Evolutionary conservation across 1,140 invertebrate species (phyloP).

Genomic region (Bombyx mandarina): DNA sequence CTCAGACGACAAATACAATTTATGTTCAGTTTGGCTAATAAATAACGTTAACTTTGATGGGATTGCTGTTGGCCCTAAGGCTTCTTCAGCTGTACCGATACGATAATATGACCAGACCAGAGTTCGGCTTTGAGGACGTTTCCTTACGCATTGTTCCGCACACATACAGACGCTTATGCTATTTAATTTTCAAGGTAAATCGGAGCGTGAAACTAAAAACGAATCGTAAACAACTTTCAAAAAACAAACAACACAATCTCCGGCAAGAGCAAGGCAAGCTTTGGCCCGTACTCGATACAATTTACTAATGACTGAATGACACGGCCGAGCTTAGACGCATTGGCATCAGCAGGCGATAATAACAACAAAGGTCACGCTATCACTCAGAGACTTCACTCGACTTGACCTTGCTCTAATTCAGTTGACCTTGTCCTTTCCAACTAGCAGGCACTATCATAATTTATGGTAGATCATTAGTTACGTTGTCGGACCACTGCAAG

Average conservation of each 20-base stretch:
- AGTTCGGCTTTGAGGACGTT: too few relatives aligned
- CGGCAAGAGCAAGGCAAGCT: not conserved
- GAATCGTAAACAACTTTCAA: too few relatives aligned
- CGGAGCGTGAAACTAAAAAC: too few relatives aligned
- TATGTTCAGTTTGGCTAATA: too few relatives aligned
- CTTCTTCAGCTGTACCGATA: too few relatives aligned
- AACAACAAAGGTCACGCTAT: constrained; percentile 59
- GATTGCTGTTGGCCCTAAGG: too few relatives aligned
- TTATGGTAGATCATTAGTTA: constrained; percentile 40
- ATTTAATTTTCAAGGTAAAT: too few relatives aligned
- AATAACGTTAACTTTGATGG: too few relatives aligned
- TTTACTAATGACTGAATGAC: not conserved
- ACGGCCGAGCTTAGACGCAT: constrained; percentile 12
- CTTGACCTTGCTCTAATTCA: constrained; percentile 58
- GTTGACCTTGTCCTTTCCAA: constrained; percentile 53
- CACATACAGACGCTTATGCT: too few relatives aligned
- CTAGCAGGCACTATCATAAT: constrained; percentile 43
- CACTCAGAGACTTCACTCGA: constrained; percentile 49
- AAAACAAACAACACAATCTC: not conserved
- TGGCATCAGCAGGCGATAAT: constrained; percentile 46
- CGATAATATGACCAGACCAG: too few relatives aligned
- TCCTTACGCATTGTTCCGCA: too few relatives aligned
- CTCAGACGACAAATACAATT: too few relatives aligned
- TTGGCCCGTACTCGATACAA: not conserved
- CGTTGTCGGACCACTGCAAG: constrained; percentile 44